Percentiles rank a stretch among this genome's conserved stretches.
These are phyloP conservation scores for Andrena hattorfiana DNA, from an alignment of 2,888 invertebrate genomes.

Conservation along the genomic window DNA sequence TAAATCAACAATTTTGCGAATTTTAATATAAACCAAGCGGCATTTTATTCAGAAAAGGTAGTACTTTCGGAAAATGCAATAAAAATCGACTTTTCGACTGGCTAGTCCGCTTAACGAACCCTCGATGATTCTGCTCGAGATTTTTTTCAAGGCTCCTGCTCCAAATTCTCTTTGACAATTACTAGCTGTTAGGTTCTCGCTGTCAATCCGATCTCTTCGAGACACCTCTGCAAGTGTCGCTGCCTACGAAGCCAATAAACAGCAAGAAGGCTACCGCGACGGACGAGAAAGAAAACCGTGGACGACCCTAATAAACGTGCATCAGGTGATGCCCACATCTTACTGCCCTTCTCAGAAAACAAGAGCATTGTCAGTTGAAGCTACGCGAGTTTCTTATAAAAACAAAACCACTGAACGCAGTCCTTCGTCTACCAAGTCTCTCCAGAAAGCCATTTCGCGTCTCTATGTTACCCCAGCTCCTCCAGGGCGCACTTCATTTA, in stretches of 20 bases:
- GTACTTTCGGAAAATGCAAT: no score
- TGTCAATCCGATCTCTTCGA: slow-evolving; percentile 43
- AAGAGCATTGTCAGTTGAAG: background rate
- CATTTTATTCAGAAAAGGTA: no score
- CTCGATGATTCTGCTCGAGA: no score
- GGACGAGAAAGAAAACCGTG: background rate
- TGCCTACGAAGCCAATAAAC: slow-evolving; percentile 45
- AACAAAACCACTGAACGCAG: no score
- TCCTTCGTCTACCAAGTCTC: background rate
- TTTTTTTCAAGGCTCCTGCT: background rate
- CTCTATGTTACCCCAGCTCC: background rate
- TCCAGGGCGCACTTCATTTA: background rate
- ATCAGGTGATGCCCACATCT: background rate
- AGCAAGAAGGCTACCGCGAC: background rate
- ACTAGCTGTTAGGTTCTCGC: slow-evolving; percentile 21
- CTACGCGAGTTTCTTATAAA: background rate
- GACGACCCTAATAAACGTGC: slow-evolving; percentile 37
- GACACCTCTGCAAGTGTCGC: slow-evolving; percentile 30
- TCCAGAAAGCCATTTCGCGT: background rate
- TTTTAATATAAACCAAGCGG: no score
- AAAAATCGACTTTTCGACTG: no score
- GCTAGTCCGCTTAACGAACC: no score
- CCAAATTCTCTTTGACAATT: slow-evolving; percentile 17
- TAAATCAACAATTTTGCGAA: no score
- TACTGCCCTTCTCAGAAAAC: no score